A percentile compares a stretch with the other conserved stretches of the same genome.
phyloP scores from a whole-genome alignment of 2,888 invertebrate species.

The Trimorus sp. region DNA sequence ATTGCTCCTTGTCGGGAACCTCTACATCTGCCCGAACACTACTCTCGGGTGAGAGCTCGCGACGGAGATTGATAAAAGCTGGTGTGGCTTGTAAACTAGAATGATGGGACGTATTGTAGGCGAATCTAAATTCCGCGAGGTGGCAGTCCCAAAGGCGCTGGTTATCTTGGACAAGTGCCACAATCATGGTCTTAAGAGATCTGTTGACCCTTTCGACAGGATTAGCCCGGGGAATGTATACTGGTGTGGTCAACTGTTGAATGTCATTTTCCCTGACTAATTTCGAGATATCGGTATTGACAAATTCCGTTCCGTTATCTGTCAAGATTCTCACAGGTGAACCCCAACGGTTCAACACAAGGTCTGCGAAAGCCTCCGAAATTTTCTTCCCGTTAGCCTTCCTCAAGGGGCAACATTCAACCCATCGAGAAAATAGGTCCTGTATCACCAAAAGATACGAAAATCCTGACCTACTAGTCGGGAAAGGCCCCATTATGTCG shows the following conservation, averaged over 20 bases:
- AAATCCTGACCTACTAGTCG: slow-evolving; percentile 35
- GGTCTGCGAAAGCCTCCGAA: slow-evolving; percentile 41
- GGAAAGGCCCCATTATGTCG: slow-evolving; percentile 67
- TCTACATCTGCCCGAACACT: not conserved
- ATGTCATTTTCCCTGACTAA: not conserved
- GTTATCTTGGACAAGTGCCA: not conserved
- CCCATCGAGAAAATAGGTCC: slow-evolving; percentile 50
- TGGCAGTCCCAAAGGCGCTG: slow-evolving; percentile 2
- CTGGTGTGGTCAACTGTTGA: slow-evolving; percentile 11
- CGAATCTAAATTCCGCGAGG: not conserved
- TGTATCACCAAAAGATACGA: slow-evolving; percentile 24
- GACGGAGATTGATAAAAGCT: slow-evolving; percentile 16
- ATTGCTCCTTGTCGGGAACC: too few relatives aligned
- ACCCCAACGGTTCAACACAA: slow-evolving; percentile 65
- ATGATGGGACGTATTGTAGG: slow-evolving; percentile 12
- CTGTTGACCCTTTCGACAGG: slow-evolving; percentile 11
- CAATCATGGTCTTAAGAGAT: slow-evolving; percentile 16
- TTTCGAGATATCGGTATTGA: slow-evolving; percentile 21
- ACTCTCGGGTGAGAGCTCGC: not conserved
- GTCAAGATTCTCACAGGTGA: slow-evolving; percentile 55
- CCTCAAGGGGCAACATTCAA: slow-evolving; percentile 31
- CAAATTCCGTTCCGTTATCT: slow-evolving; percentile 68
- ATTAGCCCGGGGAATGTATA: not conserved
- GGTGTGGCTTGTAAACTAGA: not conserved
- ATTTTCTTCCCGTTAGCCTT: slow-evolving; percentile 41